These are phyloP conservation scores for Excalfactoria chinensis DNA, from an alignment of 2,113 vertebrate species.

Conservation along the genomic window DNA sequence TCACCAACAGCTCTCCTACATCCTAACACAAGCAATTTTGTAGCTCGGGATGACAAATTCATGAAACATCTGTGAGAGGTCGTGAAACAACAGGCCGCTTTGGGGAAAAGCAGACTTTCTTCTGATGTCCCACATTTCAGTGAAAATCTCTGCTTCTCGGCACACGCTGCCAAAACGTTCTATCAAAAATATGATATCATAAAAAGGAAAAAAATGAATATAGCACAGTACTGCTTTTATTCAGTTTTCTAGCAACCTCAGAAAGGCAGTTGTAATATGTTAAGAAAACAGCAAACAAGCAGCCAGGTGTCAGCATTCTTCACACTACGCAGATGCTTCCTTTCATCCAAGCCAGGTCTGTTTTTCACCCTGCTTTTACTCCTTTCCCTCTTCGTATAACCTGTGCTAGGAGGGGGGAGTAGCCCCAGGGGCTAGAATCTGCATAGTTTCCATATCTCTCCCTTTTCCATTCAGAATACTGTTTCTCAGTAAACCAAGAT, in stretches of 20 bases:
- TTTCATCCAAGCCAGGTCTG: background rate
- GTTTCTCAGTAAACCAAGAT: background rate
- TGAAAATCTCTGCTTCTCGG: background rate
- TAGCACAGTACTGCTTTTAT: background rate
- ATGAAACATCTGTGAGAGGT: constrained; percentile 53
- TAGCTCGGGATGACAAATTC: constrained; percentile 43
- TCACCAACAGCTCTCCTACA: constrained; percentile 49
- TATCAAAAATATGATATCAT: constrained; percentile 17
- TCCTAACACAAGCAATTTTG: constrained; percentile 42
- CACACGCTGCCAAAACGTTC: background rate
- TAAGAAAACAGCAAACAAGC: background rate
- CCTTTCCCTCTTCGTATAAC: background rate
- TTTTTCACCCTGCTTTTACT: background rate
- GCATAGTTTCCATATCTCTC: background rate
- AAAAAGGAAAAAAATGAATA: background rate
- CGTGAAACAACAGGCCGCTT: constrained; percentile 23
- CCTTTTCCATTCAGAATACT: background rate
- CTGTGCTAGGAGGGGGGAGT: background rate
- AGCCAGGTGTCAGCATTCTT: background rate
- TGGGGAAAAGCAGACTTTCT: constrained; percentile 39
- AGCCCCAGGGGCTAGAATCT: background rate
- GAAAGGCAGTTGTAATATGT: background rate
- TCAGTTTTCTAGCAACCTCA: background rate
- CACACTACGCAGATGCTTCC: background rate
- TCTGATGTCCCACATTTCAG: background rate